Conservation (phyloP, 2,888 invertebrate genomes). For the Ditula angustiorana region DNA sequence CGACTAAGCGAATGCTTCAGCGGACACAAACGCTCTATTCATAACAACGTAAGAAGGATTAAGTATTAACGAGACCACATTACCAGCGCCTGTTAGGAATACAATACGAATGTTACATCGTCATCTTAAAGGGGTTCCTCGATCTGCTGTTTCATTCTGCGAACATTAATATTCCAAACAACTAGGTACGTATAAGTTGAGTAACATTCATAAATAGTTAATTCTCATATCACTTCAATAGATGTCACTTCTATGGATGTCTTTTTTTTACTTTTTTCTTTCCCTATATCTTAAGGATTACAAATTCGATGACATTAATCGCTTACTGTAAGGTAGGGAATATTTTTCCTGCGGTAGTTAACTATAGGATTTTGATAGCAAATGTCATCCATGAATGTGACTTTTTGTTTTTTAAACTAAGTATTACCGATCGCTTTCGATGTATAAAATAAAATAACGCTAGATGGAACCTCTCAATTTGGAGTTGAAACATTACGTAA, state of each 20-base stretch:
- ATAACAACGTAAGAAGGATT: conserved; percentile 14
- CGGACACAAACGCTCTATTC: conserved; percentile 9
- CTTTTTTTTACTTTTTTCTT: no score
- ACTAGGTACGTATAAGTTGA: conserved; percentile 14
- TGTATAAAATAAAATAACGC: not conserved
- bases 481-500: not conserved
- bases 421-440: not conserved
- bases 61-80: conserved; percentile 31
- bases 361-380: no score
- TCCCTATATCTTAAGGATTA: no score
- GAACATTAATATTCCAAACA: conserved; percentile 33
- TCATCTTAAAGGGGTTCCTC: conserved; percentile 16
- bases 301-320: no score
- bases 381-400: no score
- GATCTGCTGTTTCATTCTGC: conserved; percentile 29
- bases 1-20: not conserved
- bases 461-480: not conserved
- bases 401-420: conserved; percentile 18
- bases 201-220: conserved; percentile 20
- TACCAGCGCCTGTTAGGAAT: conserved; percentile 12
- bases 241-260: no score
- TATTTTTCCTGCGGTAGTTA: no score
- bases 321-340: no score
- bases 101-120: conserved; percentile 31
- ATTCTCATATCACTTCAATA: no score